These are phyloP conservation scores for Vultur gryphus DNA, from an alignment of 2,797 vertebrate genomes.

Conservation along the genomic window DNA sequence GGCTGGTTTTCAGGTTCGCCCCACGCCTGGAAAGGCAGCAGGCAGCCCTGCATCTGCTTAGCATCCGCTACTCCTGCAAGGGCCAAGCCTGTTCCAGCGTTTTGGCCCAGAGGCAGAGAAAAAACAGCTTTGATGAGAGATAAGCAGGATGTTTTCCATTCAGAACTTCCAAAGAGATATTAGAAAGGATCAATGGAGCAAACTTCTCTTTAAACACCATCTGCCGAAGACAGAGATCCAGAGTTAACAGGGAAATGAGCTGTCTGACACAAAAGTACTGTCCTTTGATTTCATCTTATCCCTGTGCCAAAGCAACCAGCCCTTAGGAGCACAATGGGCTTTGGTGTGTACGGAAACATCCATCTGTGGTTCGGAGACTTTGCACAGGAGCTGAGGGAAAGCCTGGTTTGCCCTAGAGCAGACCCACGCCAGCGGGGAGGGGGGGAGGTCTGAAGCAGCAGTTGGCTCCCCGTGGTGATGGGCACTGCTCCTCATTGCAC, in stretches of 20 bases:
- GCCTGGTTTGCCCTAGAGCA: neutral
- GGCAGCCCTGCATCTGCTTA: neutral
- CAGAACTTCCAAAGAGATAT: neutral
- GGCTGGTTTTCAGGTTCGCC: neutral
- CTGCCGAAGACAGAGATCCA: neutral
- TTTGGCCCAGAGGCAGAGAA: neutral
- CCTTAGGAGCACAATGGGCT: neutral
- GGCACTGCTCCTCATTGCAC: neutral
- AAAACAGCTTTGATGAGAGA: neutral
- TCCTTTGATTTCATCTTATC: neutral
- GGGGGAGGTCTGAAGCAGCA: neutral
- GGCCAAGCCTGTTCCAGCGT: neutral
- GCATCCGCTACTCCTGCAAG: neutral
- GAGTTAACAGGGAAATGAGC: neutral
- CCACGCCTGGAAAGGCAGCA: neutral
- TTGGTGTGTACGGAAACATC: neutral
- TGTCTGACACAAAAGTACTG: neutral
- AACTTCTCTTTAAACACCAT: neutral
- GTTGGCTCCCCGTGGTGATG: neutral
- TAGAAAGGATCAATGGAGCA: neutral
- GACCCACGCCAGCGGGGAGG: fast-evolving
- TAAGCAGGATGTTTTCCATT: neutral
- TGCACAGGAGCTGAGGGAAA: neutral
- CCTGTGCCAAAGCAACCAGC: neutral
- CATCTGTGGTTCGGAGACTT: neutral